Evolutionary conservation across 2,797 vertebrate genomes (phyloP).

Genomic region (Eleutherodactylus coqui): DNA sequence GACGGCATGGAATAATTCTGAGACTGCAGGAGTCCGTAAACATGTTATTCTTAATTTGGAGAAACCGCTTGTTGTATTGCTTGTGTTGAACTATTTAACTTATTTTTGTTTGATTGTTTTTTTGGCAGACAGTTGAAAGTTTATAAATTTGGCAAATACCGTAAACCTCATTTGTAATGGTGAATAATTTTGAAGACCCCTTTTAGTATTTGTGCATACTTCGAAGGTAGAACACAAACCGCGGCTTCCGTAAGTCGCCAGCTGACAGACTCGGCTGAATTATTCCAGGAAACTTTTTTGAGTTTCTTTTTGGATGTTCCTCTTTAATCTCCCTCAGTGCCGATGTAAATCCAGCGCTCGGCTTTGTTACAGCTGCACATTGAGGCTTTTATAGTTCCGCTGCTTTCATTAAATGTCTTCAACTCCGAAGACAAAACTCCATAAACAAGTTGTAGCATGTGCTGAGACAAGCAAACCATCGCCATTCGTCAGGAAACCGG

Average conservation of each 20-base stretch:
- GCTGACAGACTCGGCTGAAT: background rate
- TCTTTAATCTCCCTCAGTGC: constrained; percentile 32
- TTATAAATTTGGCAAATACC: no score
- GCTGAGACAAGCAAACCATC: constrained; percentile 5
- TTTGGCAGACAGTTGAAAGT: no score
- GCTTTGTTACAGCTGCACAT: constrained; percentile 12
- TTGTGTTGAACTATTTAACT: no score
- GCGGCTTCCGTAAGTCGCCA: background rate
- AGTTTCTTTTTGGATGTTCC: background rate
- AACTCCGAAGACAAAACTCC: background rate
- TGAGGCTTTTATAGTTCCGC: background rate
- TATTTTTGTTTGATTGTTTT: no score
- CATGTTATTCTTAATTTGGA: no score
- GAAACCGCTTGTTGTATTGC: no score
- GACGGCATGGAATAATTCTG: no score
- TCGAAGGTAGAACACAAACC: no score
- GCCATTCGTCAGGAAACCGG: constrained; percentile 19
- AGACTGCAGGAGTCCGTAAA: no score
- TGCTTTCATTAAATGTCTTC: constrained; percentile 17
- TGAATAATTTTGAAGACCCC: no score
- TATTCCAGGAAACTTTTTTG: background rate
- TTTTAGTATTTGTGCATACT: no score
- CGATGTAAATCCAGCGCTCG: background rate
- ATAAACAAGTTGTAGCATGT: background rate
- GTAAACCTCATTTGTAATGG: no score